Base-by-base conservation (phyloP, 2,113 vertebrate species). In the Microcebus ravelobensis region DNA sequence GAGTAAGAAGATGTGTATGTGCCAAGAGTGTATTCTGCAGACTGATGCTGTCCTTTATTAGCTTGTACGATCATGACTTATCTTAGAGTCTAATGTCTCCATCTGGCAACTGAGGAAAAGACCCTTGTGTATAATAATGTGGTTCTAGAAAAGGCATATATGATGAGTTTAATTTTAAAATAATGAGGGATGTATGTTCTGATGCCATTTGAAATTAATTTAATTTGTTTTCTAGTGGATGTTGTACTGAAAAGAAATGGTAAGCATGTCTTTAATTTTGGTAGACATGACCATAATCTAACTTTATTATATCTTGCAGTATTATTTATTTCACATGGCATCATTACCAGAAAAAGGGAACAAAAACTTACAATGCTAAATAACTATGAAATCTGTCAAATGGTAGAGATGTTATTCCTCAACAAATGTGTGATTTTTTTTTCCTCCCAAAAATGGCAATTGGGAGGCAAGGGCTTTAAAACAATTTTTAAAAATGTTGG, bases 231-330 rank as follows among this genome's bases (percentile, higher is more conserved):
- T 52, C 20, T 50, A 36, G 36, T 17, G 36, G 27, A 15, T 93
- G 55, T 61, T 90, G 84, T 25, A 45, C 42, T 90, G 50, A 86
- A 95, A 94, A 85, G 29, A 77, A 77, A n/a, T 76, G 36, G 61
- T 86, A 86, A 17, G 4, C 0, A 0, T 39, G 17, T 45, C n/a
- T 83, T 95, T 61, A 71, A 79, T 39, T 89, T 79, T 14, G 13
- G 48, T 34, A 84, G 29, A 81, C 25, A 80, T 55, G 27, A 76
- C 9, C 27, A 42, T 76, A 87, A 3, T 88, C 21, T 83, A 79
- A 73, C 48, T 92, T 91, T 2, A 73, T 83, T 90, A 45, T 85
- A 29, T 67, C 52, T 90, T 65, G 14, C 57, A 25, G n/a, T 57
- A 67, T 48, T 80, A 23, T 76, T 82, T 61, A 81, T 83, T 48